Percentiles rank a stretch among this genome's conserved stretches.
phyloP scores from a whole-genome alignment of 2,797 vertebrate species.

The Girardinus metallicus region DNA sequence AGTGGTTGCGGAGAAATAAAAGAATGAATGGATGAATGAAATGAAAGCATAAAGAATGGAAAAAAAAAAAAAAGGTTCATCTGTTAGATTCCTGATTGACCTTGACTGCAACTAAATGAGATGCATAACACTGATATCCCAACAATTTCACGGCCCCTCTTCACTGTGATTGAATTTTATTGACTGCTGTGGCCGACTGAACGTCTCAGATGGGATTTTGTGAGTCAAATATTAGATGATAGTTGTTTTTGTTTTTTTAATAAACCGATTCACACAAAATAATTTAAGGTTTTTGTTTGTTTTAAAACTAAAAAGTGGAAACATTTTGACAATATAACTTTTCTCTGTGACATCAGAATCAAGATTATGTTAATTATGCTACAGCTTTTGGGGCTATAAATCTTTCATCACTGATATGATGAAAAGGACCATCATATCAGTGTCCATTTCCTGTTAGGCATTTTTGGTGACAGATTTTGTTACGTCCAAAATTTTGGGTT shows the following conservation, averaged over 20 bases:
- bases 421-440: background rate
- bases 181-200: background rate
- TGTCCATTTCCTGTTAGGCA: background rate
- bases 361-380: background rate
- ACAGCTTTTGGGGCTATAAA: background rate
- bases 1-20: background rate
- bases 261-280: background rate
- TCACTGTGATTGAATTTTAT: constrained; percentile 28
- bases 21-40: background rate
- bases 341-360: background rate
- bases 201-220: background rate
- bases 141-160: constrained; percentile 44
- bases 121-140: constrained; percentile 28
- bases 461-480: background rate
- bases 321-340: background rate
- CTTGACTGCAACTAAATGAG: constrained; percentile 22
- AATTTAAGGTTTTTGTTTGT: background rate
- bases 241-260: background rate
- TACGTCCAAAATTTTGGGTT: background rate
- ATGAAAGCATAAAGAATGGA: background rate
- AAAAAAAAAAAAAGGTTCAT: background rate
- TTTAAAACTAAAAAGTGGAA: background rate
- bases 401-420: too few species aligned
- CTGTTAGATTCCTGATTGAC: background rate
- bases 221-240: background rate